Conservation (phyloP, 2,888 invertebrate species). For the Heliconius aoede region DNA sequence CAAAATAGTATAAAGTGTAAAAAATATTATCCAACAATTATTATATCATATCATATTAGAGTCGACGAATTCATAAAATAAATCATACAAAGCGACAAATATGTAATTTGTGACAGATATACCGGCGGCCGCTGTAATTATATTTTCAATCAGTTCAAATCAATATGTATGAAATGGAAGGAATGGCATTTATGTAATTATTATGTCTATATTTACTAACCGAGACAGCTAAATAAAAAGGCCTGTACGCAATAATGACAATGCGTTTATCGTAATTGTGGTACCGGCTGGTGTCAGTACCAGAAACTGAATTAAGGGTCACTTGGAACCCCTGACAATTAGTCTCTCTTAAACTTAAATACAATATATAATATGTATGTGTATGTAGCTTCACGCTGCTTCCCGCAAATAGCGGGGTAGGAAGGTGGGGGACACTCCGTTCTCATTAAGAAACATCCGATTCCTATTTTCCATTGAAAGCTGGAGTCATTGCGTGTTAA, state of each 20-base stretch:
- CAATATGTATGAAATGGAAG: conserved; percentile 48
- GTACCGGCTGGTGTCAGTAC: conserved; percentile 42
- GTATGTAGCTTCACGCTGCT: too few species aligned
- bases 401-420: too few species aligned
- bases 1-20: background rate
- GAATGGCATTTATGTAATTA: conserved; percentile 51
- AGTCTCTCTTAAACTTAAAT: too few species aligned
- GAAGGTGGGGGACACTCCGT: too few species aligned
- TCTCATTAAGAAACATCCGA: too few species aligned
- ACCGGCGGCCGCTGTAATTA: conserved; percentile 39
- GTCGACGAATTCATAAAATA: conserved; percentile 34
- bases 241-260: conserved; percentile 52
- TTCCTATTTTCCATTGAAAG: too few species aligned
- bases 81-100: conserved; percentile 44
- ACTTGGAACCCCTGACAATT: conserved; percentile 14
- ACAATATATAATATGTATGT: too few species aligned
- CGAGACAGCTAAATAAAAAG: conserved; percentile 50
- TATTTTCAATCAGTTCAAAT: conserved; percentile 50
- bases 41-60: conserved; percentile 28
- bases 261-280: conserved; percentile 52
- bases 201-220: conserved; percentile 50
- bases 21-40: conserved; percentile 21
- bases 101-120: conserved; percentile 44
- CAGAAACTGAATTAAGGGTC: conserved; percentile 32
- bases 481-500: too few species aligned